Evolutionary conservation across 2,113 vertebrate genomes (phyloP).

Genomic region (Labeo rohita): DNA sequence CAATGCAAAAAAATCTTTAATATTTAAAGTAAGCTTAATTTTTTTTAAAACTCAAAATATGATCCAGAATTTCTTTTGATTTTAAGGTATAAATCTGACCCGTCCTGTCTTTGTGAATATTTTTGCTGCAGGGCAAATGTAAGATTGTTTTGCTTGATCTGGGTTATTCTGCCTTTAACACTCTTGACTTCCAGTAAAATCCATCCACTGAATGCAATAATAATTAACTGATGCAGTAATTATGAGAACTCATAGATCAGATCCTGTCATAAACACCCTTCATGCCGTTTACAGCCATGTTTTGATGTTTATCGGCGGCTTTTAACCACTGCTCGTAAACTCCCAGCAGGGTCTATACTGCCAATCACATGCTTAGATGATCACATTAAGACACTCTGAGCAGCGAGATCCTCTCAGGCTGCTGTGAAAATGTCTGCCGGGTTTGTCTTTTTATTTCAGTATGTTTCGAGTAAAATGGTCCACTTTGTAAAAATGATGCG

Average conservation of each 20-base stretch:
- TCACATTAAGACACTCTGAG: slow-evolving; percentile 32
- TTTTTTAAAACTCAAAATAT: too few relatives aligned
- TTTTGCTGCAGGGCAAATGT: too few relatives aligned
- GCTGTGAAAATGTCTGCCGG: background rate
- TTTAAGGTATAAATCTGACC: too few relatives aligned
- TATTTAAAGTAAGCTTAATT: too few relatives aligned
- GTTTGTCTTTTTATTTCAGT: background rate
- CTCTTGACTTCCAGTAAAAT: background rate
- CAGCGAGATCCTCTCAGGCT: background rate
- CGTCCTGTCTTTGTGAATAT: too few relatives aligned
- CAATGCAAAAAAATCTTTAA: too few relatives aligned
- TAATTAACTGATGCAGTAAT: background rate
- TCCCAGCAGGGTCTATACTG: slow-evolving; percentile 23
- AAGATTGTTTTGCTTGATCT: too few relatives aligned
- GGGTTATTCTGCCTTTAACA: too few relatives aligned
- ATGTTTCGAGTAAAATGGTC: background rate
- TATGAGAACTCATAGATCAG: background rate
- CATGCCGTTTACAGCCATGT: background rate
- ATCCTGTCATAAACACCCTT: slow-evolving; percentile 23
- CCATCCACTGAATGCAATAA: background rate
- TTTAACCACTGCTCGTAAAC: background rate
- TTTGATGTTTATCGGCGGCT: background rate
- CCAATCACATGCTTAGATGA: slow-evolving; percentile 40
- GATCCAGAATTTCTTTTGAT: too few relatives aligned
- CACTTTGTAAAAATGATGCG: background rate